Conservation (phyloP, 1,140 invertebrate genomes). For the Drosophila lini region DNA sequence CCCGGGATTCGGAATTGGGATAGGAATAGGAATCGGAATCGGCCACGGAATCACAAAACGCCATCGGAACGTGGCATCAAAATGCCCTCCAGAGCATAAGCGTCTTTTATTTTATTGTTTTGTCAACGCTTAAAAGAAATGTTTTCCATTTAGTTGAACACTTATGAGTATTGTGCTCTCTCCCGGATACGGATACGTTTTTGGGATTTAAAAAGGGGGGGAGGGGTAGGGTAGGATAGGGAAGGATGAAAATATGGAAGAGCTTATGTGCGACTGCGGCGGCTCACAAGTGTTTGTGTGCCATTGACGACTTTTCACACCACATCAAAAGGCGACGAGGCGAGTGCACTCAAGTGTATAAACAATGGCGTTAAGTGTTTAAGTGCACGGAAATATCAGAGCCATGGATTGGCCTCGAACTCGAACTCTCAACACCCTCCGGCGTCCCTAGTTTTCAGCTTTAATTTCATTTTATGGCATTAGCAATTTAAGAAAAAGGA, state of each 20-base stretch:
- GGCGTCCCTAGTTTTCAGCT: slow-evolving; percentile 24
- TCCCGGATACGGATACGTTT: slow-evolving; percentile 74
- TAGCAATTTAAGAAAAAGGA: slow-evolving; percentile 59
- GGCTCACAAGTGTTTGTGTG: slow-evolving; percentile 35
- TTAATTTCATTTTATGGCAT: slow-evolving; percentile 75
- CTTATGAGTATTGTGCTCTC: slow-evolving; percentile 72
- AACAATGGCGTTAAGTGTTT: slow-evolving; percentile 83
- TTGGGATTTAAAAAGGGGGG: slow-evolving; percentile 43
- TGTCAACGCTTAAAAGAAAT: slow-evolving; percentile 82
- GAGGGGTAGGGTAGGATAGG: too few species aligned
- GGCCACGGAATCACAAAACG: slow-evolving; percentile 44
- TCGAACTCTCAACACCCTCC: slow-evolving; percentile 20
- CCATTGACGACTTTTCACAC: slow-evolving; percentile 76
- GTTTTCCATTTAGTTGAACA: slow-evolving; percentile 81
- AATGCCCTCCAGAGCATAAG: slow-evolving; percentile 68
- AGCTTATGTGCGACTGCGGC: slow-evolving; percentile 33
- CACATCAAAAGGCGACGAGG: slow-evolving; percentile 75
- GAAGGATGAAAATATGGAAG: slow-evolving; percentile 22
- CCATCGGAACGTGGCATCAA: slow-evolving; percentile 54
- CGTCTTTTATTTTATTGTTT: slow-evolving; percentile 80
- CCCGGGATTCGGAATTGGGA: slow-evolving; percentile 42
- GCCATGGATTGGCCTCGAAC: slow-evolving; percentile 63
- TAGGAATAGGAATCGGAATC: slow-evolving; percentile 36
- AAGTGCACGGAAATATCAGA: slow-evolving; percentile 81
- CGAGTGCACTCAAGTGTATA: slow-evolving; percentile 81